A percentile compares a stretch with the other conserved stretches of the same genome.
phyloP scores from a whole-genome alignment of 2,888 invertebrate species.

The Pterobdella sp. region DNA sequence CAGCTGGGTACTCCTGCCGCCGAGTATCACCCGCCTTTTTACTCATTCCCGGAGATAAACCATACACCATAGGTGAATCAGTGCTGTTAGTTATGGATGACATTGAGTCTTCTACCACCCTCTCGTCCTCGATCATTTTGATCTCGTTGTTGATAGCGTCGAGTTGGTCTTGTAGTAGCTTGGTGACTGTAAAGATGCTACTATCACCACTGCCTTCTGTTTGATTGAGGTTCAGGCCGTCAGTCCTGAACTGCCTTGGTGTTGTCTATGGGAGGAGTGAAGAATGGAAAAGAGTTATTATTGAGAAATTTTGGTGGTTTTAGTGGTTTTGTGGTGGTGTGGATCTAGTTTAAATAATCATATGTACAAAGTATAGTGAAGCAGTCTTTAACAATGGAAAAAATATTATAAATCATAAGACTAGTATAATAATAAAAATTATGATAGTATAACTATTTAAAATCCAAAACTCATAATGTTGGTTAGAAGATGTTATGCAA shows the following conservation, averaged over 20 bases:
- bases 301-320: not conserved
- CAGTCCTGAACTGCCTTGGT: too few relatives aligned
- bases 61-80: not conserved
- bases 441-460: too few relatives aligned
- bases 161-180: slow-evolving; percentile 97
- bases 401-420: too few relatives aligned
- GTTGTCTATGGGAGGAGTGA: not conserved
- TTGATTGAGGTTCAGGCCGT: too few relatives aligned
- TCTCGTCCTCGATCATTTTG: slow-evolving; percentile 52
- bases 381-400: too few relatives aligned
- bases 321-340: not conserved
- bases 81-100: not conserved
- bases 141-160: slow-evolving; percentile 99
- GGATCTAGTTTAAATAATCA: not conserved
- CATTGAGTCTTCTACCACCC: slow-evolving; percentile 64
- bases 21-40: not conserved
- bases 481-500: too few relatives aligned
- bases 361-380: too few relatives aligned
- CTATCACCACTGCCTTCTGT: slow-evolving; percentile 55
- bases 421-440: too few relatives aligned
- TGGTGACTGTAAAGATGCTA: slow-evolving; percentile 92
- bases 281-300: not conserved
- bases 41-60: not conserved
- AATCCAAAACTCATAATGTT: too few relatives aligned
- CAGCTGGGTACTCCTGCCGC: not conserved